These are phyloP conservation scores for Spodoptera frugiperda DNA, from an alignment of 1,140 invertebrate genomes.

Conservation along the genomic window DNA sequence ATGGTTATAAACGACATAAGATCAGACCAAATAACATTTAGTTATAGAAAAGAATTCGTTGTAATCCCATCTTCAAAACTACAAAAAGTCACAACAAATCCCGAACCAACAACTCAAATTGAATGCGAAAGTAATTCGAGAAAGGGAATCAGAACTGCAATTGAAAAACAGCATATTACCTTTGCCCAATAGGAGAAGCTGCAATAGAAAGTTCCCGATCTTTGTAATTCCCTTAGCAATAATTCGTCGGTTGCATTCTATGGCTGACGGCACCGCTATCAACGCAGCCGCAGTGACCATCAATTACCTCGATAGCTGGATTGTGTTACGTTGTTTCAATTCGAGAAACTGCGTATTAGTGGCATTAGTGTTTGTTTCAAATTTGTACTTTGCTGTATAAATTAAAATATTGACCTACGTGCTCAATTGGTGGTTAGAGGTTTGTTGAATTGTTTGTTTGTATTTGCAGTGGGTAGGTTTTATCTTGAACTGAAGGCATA, in stretches of 20 bases:
- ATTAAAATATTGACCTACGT: constrained; percentile 30
- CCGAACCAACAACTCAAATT: background rate
- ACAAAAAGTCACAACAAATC: background rate
- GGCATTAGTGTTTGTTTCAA: constrained; percentile 21
- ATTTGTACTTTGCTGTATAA: constrained; percentile 21
- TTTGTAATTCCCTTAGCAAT: constrained; percentile 63
- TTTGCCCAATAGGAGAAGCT: constrained; percentile 50
- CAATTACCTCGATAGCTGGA: constrained; percentile 9
- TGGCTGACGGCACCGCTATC: constrained; percentile 49
- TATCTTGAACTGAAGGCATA: too few species aligned
- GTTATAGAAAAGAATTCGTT: too few species aligned
- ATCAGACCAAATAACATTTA: too few species aligned
- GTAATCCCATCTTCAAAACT: too few species aligned
- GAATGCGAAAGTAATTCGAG: constrained; percentile 9
- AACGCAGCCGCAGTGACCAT: constrained; percentile 12
- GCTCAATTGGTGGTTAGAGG: background rate
- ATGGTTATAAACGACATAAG: too few species aligned
- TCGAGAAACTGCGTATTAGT: constrained; percentile 35
- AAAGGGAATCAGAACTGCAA: constrained; percentile 42
- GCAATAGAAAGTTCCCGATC: constrained; percentile 62
- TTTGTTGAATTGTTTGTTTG: constrained; percentile 11
- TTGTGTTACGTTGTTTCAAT: constrained; percentile 35
- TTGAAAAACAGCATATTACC: constrained; percentile 70
- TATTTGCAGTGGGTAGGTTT: background rate
- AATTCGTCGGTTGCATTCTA: constrained; percentile 56